Percentiles rank a stretch among this genome's conserved stretches.
Evolutionary conservation across 2,113 vertebrate species (phyloP).

Genomic region (Octodon degus): DNA sequence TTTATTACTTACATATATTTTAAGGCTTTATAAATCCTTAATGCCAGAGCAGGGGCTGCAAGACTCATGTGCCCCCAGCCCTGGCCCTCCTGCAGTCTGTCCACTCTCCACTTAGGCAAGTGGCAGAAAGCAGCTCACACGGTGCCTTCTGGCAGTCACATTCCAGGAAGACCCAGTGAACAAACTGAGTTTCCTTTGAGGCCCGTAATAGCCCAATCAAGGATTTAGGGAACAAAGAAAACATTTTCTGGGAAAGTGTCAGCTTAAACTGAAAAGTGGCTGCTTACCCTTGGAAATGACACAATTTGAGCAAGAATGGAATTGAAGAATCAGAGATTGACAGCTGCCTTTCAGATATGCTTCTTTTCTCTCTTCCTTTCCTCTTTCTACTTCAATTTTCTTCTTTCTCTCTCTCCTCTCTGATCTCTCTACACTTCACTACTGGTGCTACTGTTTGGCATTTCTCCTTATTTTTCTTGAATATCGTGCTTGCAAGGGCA

Average conservation of each 20-base stretch:
- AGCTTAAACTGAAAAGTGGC: conserved; percentile 79
- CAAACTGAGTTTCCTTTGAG: conserved; percentile 86
- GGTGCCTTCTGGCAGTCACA: conserved; percentile 77
- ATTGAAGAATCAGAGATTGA: not conserved
- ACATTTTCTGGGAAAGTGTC: conserved; percentile 89
- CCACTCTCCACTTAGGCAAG: conserved; percentile 69
- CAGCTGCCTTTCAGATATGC: not conserved
- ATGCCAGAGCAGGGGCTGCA: not conserved
- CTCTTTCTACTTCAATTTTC: not conserved
- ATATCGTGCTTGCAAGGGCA: conserved; percentile 71
- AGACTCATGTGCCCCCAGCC: conserved; percentile 43
- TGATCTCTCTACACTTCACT: not conserved
- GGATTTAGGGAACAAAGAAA: conserved; percentile 87
- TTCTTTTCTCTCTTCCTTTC: not conserved
- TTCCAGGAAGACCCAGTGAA: conserved; percentile 81
- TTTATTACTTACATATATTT: too few species aligned
- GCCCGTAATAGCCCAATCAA: conserved; percentile 86
- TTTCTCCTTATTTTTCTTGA: conserved; percentile 72
- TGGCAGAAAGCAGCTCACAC: conserved; percentile 71
- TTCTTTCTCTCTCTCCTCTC: not conserved
- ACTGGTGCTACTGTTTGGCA: conserved; percentile 31
- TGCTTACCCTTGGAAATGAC: conserved; percentile 66
- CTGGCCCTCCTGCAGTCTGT: not conserved
- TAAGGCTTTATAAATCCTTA: too few species aligned
- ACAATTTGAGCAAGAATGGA: conserved; percentile 64